Conservation (phyloP, 2,113 vertebrate genomes). For the Cheirogaleus medius region DNA sequence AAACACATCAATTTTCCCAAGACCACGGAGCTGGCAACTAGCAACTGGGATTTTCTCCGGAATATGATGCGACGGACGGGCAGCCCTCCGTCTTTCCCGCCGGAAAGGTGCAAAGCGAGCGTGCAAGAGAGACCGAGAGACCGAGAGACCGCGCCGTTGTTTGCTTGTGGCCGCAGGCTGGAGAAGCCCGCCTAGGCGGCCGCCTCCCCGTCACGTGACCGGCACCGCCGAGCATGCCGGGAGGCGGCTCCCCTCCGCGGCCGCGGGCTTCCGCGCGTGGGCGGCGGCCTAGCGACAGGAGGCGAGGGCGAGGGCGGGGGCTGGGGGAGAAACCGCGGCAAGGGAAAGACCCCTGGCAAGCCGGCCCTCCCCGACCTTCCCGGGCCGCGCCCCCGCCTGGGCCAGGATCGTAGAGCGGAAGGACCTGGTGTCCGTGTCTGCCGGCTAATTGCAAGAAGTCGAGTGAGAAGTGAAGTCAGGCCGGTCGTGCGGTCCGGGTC, state of each 20-base stretch:
- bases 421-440: background rate
- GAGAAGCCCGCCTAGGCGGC: background rate
- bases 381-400: background rate
- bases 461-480: background rate
- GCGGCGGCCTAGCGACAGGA: too few relatives aligned
- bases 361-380: rapidly evolving
- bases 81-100: background rate
- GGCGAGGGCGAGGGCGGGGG: too few relatives aligned
- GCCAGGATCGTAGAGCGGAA: background rate
- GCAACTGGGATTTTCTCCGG: background rate
- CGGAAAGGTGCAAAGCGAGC: background rate
- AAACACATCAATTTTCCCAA: too few relatives aligned
- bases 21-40: background rate
- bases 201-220: background rate
- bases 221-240: background rate
- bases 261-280: slow-evolving; percentile 8
- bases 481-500: background rate
- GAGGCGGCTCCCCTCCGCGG: background rate
- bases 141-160: rapidly evolving
- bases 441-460: background rate
- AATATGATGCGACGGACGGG: background rate
- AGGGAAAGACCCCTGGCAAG: background rate
- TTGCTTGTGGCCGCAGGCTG: background rate
- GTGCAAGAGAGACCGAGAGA: background rate
- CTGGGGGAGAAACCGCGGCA: background rate